Conservation (phyloP, 2,113 vertebrate species). For the Melanerpes aurifrons region DNA sequence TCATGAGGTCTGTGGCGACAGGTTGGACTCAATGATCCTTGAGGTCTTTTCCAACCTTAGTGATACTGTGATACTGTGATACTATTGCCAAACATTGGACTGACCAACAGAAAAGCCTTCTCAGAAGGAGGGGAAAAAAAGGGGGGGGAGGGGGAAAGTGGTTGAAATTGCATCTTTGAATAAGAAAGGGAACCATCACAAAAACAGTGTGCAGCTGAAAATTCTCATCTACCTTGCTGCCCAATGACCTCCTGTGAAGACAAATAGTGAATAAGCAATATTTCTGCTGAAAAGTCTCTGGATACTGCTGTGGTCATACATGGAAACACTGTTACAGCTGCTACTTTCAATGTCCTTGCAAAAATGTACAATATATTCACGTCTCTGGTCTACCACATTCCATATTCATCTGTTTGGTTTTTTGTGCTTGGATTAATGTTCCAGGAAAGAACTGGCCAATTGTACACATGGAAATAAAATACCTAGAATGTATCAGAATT, state of each 20-base stretch:
- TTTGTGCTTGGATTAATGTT: neutral
- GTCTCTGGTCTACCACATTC: neutral
- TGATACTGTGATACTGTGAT: too few species aligned
- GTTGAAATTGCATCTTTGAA: neutral
- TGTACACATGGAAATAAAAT: neutral
- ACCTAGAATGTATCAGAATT: neutral
- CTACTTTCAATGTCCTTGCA: neutral
- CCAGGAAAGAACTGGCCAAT: neutral
- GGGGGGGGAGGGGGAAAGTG: too few species aligned
- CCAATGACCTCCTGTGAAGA: neutral
- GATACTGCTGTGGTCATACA: neutral
- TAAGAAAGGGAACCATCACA: neutral
- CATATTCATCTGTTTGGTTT: neutral
- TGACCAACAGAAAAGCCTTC: neutral
- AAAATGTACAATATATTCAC: fast-evolving
- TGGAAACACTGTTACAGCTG: neutral
- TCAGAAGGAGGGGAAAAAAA: neutral
- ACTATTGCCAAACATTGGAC: neutral
- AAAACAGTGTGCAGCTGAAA: neutral
- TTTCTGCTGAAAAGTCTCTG: neutral
- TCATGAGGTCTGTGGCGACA: too few species aligned
- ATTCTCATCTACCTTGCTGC: neutral
- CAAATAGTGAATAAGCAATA: neutral
- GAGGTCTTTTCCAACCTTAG: too few species aligned
- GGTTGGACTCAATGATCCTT: too few species aligned